These are phyloP conservation scores for Struthio camelus DNA, from an alignment of 2,113 vertebrate genomes.

Conservation along the genomic window DNA sequence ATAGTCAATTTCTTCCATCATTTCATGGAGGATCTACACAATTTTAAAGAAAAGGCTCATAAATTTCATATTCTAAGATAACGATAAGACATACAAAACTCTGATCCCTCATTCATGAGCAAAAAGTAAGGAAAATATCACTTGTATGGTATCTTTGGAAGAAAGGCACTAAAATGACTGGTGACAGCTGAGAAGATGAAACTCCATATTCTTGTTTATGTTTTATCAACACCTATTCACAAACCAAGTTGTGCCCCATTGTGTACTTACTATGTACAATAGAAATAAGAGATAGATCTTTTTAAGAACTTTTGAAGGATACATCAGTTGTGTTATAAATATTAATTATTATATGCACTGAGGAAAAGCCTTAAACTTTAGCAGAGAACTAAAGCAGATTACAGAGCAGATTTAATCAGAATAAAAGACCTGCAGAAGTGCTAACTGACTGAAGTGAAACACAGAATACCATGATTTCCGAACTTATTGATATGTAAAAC, in stretches of 20 bases:
- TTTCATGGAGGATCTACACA: conserved; percentile 91
- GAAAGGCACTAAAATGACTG: background rate
- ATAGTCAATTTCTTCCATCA: conserved; percentile 98
- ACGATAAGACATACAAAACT: background rate
- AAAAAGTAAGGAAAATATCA: background rate
- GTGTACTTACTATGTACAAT: background rate
- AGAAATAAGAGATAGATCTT: background rate
- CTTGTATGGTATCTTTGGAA: background rate
- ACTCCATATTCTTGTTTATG: background rate
- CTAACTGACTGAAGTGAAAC: background rate
- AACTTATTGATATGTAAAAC: background rate
- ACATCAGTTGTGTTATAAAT: background rate
- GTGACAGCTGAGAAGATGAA: background rate
- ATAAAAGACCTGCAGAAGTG: background rate
- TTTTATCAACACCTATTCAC: background rate
- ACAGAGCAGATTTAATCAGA: background rate
- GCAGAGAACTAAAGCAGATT: background rate
- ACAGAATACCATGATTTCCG: background rate
- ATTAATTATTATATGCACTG: background rate
- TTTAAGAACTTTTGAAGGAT: background rate
- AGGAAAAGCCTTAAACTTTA: background rate
- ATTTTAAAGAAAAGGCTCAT: background rate
- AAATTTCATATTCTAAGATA: background rate
- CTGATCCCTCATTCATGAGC: background rate
- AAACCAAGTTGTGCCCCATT: background rate